These are phyloP conservation scores for Torymus texanus DNA, from an alignment of 2,888 invertebrate species.

Conservation along the genomic window DNA sequence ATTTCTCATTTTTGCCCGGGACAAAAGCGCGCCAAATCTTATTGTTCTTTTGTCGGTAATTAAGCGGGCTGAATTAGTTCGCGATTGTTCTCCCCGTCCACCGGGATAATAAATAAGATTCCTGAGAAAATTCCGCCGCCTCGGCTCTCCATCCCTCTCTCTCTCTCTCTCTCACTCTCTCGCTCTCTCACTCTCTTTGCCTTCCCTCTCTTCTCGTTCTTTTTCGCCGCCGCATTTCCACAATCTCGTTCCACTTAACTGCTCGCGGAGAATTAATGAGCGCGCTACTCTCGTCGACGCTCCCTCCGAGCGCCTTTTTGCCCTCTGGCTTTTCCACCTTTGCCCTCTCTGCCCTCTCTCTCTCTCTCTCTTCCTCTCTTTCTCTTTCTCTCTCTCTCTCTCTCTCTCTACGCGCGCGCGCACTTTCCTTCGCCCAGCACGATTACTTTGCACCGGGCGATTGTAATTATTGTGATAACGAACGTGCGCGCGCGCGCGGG, in stretches of 20 bases:
- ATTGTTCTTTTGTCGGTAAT: constrained; percentile 75
- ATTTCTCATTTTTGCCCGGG: constrained; percentile 73
- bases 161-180: constrained; percentile 50
- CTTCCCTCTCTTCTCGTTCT: constrained; percentile 49
- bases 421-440: no score
- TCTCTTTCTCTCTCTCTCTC: neutral
- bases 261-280: constrained; percentile 67
- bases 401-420: neutral
- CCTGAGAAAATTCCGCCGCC: constrained; percentile 70
- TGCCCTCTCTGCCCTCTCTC: neutral
- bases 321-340: constrained; percentile 44
- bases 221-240: constrained; percentile 61
- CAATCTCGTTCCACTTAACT: constrained; percentile 68
- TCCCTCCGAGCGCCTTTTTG: constrained; percentile 58
- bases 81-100: constrained; percentile 68
- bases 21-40: constrained; percentile 74
- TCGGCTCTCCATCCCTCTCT: constrained; percentile 42
- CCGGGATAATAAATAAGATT: constrained; percentile 69
- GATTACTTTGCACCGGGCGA: constrained; percentile 16
- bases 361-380: neutral
- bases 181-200: constrained; percentile 37
- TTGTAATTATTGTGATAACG: constrained; percentile 48
- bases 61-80: constrained; percentile 73
- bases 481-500: constrained; percentile 12
- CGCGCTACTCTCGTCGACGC: constrained; percentile 37